Conservation (phyloP, 2,888 invertebrate species). For the Drosophila mayaguana region DNA sequence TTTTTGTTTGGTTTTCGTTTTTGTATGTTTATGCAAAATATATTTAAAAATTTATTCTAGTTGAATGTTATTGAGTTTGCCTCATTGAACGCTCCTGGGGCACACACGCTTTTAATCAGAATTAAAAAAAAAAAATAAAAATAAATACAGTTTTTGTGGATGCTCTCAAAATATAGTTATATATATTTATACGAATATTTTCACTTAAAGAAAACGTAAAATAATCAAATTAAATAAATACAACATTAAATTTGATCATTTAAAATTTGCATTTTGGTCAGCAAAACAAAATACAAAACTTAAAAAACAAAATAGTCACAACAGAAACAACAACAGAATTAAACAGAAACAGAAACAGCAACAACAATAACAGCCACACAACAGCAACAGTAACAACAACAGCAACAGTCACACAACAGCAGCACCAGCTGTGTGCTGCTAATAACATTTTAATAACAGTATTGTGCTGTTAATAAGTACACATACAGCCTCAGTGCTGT, state of each 20-base stretch:
- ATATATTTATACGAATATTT: constrained; percentile 15
- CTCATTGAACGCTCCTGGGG: constrained; percentile 79
- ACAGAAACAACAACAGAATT: constrained; percentile 34
- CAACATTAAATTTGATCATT: constrained; percentile 37
- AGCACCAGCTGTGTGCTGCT: constrained; percentile 2
- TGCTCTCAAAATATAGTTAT: constrained; percentile 62
- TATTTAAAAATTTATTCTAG: constrained; percentile 61
- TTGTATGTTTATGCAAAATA: constrained; percentile 59
- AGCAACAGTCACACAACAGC: constrained; percentile 23
- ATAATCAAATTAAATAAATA: constrained; percentile 27
- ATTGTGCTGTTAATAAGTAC: not conserved
- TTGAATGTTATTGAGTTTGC: constrained; percentile 79
- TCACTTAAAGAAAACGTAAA: constrained; percentile 23
- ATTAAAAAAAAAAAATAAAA: constrained; percentile 11
- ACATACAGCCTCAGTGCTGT: not conserved
- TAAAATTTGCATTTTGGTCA: constrained; percentile 61
- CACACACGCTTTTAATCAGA: constrained; percentile 71
- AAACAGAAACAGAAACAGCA: constrained; percentile 36
- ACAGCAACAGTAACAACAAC: constrained; percentile 35
- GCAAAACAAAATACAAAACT: constrained; percentile 45
- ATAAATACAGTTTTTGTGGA: constrained; percentile 59
- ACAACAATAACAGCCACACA: constrained; percentile 32
- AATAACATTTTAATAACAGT: not conserved
- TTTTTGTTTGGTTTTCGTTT: constrained; percentile 56
- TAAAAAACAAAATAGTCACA: constrained; percentile 40